phyloP scores from a whole-genome alignment of 1,140 invertebrate genomes.

The Drosophila ananassae region DNA sequence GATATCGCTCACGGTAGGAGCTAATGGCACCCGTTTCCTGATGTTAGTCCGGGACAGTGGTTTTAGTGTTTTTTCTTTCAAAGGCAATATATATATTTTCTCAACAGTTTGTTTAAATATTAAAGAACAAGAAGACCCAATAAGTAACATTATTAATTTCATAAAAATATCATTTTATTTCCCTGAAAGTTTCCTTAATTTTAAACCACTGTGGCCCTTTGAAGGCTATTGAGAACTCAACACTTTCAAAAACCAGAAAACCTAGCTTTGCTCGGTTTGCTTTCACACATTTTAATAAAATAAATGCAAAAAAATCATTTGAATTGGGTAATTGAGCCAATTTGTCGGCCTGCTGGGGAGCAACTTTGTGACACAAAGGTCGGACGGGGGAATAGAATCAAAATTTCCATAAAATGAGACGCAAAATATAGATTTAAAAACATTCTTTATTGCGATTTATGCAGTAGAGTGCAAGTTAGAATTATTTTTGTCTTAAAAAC shows the following conservation, averaged over 20 bases:
- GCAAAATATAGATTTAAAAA: constrained; percentile 24
- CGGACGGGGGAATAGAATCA: constrained; percentile 34
- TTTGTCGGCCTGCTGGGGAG: constrained; percentile 61
- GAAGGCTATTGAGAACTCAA: constrained; percentile 5
- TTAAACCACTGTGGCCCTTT: constrained; percentile 48
- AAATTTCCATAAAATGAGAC: constrained; percentile 29
- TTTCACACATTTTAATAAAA: constrained; percentile 82
- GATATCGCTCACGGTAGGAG: constrained; percentile 40
- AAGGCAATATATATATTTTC: neutral
- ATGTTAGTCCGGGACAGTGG: constrained; percentile 50
- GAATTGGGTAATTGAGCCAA: constrained; percentile 81
- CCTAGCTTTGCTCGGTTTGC: constrained; percentile 58
- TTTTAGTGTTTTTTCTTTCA: neutral
- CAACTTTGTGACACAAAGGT: constrained; percentile 42
- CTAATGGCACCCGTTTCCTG: constrained; percentile 58
- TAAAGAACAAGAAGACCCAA: no score
- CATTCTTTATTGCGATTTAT: constrained; percentile 25
- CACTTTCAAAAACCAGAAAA: constrained; percentile 23
- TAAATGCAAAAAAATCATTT: constrained; percentile 79
- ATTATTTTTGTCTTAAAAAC: neutral
- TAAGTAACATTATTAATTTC: no score
- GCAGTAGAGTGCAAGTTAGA: neutral
- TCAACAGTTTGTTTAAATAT: no score
- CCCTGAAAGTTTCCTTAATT: neutral
- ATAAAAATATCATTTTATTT: no score